phyloP scores from a whole-genome alignment of 1,140 invertebrate genomes.

The Fopius arisanus region DNA sequence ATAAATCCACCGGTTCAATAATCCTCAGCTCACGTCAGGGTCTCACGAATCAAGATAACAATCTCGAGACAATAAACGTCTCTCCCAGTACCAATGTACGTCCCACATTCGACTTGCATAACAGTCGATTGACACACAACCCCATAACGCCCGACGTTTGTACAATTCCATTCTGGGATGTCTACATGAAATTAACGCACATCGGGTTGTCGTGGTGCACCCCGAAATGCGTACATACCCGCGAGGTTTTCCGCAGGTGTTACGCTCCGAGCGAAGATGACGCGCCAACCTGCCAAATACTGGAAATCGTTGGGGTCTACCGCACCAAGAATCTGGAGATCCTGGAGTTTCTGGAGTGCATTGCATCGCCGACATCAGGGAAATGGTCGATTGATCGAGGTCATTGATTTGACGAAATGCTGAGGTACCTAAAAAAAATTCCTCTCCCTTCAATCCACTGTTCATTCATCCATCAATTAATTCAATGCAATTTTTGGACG shows the following conservation, averaged over 20 bases:
- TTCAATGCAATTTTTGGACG: too few relatives aligned
- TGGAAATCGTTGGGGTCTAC: conserved; percentile 18
- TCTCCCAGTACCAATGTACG: neutral
- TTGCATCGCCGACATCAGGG: neutral
- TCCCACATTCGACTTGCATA: neutral
- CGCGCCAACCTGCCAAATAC: conserved; percentile 12
- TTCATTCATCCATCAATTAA: too few relatives aligned
- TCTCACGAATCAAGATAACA: neutral
- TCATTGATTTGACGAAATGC: too few relatives aligned
- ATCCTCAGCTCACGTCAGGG: neutral
- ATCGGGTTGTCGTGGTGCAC: conserved; percentile 10
- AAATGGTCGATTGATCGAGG: conserved; percentile 6
- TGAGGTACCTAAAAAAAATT: too few relatives aligned
- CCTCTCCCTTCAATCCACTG: too few relatives aligned
- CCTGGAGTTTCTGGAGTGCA: conserved; percentile 6
- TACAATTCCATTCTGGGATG: neutral
- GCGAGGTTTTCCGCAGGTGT: conserved; percentile 29
- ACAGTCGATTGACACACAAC: neutral
- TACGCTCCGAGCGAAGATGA: conserved; percentile 14
- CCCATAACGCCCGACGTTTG: neutral
- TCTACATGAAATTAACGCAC: conserved; percentile 8
- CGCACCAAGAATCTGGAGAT: neutral
- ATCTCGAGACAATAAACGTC: neutral
- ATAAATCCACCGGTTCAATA: neutral
- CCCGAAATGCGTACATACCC: conserved; percentile 5